These are phyloP conservation scores for Eristalis pertinax DNA, from an alignment of 2,888 invertebrate species.

Conservation along the genomic window DNA sequence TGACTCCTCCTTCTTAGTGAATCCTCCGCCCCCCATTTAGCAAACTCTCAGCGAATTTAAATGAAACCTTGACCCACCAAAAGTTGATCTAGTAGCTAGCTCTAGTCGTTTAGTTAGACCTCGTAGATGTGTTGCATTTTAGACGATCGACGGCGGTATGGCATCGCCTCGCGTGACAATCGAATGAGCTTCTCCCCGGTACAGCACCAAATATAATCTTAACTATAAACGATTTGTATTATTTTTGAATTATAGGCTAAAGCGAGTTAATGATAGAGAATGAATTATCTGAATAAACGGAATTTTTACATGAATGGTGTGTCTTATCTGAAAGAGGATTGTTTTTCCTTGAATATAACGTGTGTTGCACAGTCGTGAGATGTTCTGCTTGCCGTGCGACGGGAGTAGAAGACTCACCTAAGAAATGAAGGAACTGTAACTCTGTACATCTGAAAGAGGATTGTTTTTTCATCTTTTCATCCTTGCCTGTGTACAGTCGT, in stretches of 20 bases:
- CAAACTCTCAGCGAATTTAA: constrained; percentile 51
- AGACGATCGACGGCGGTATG: background rate
- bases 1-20: background rate
- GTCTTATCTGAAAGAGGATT: background rate
- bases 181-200: constrained; percentile 25
- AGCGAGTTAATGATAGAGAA: background rate
- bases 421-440: too few relatives aligned
- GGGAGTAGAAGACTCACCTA: too few relatives aligned
- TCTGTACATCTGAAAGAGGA: too few relatives aligned
- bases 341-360: too few relatives aligned
- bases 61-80: constrained; percentile 57
- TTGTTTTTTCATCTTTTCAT: too few relatives aligned
- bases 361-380: too few relatives aligned
- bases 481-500: too few relatives aligned
- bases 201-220: background rate
- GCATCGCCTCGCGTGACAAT: constrained; percentile 50
- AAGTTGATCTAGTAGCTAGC: background rate
- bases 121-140: background rate
- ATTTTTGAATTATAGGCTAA: background rate
- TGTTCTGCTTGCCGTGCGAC: too few relatives aligned
- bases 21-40: background rate
- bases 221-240: background rate
- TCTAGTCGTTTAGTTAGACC: background rate
- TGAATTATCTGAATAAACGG: background rate
- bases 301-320: background rate